These are phyloP conservation scores for Epinotia ramella DNA, from an alignment of 2,888 invertebrate species.

Conservation along the genomic window DNA sequence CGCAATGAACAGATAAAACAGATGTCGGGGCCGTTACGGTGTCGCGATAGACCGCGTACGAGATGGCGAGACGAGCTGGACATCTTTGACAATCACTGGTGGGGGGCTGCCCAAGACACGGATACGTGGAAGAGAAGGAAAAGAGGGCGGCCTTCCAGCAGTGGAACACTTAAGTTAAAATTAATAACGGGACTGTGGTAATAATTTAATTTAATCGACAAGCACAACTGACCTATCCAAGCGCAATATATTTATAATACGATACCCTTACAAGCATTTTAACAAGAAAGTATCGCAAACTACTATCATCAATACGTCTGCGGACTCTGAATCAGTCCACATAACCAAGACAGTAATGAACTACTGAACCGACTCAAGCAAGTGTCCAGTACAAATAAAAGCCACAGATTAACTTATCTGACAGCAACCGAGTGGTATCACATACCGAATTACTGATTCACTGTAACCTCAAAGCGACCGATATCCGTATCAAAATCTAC, in stretches of 20 bases:
- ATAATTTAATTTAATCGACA: too few species aligned
- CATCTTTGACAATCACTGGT: too few species aligned
- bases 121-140: too few species aligned
- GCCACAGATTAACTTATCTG: conserved; percentile 29
- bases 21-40: too few species aligned
- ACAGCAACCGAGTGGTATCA: conserved; percentile 11
- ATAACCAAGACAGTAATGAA: background rate
- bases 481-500: conserved; percentile 52
- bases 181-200: too few species aligned
- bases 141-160: too few species aligned
- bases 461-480: conserved; percentile 38
- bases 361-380: conserved; percentile 6
- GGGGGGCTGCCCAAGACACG: too few species aligned
- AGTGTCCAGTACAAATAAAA: conserved; percentile 26
- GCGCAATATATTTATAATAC: background rate
- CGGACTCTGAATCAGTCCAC: background rate
- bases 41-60: too few species aligned
- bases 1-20: too few species aligned
- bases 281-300: background rate
- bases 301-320: background rate
- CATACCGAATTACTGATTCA: conserved; percentile 25
- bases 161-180: too few species aligned
- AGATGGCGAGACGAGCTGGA: too few species aligned
- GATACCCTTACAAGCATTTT: background rate
- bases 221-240: background rate